A percentile compares a stretch with the other conserved stretches of the same genome.
These are phyloP conservation scores for Stichodactyla mertensii DNA, from an alignment of 64 coral and sea anemone species.

Conservation along the genomic window DNA sequence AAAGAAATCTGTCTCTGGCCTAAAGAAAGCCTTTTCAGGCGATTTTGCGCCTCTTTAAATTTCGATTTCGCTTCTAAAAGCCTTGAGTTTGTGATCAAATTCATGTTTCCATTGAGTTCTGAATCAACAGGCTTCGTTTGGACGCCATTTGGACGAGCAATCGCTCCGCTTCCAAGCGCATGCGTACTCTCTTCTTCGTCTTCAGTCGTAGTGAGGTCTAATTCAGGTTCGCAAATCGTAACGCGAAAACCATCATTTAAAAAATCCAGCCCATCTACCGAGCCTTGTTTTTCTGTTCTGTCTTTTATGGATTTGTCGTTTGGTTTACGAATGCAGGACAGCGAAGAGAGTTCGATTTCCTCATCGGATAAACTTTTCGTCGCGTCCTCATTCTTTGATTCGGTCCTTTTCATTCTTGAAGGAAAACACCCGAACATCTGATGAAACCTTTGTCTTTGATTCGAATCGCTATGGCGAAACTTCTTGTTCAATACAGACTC, in stretches of 20 bases:
- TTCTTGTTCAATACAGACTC: background rate
- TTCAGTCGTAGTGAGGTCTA: constrained; percentile 15
- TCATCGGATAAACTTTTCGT: background rate
- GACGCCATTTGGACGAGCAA: background rate
- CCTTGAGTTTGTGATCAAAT: background rate
- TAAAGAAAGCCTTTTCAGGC: background rate
- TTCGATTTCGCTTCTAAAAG: background rate
- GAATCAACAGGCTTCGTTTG: background rate
- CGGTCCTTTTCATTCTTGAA: background rate
- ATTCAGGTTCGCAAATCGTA: background rate
- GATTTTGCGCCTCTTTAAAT: background rate
- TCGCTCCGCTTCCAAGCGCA: background rate
- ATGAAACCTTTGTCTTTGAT: background rate
- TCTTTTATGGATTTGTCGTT: background rate
- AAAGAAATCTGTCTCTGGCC: constrained; percentile 1
- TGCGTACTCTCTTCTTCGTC: constrained; percentile 1
- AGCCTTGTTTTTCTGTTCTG: background rate
- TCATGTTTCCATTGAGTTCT: background rate
- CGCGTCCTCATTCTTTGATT: background rate
- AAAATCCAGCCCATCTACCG: background rate
- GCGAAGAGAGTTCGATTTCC: background rate
- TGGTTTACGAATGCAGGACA: background rate
- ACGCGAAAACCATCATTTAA: constrained; percentile 4
- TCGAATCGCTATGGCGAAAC: background rate
- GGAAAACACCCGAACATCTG: background rate